phyloP scores from a whole-genome alignment of 1,140 invertebrate species.

The Solenopsis fugax region DNA sequence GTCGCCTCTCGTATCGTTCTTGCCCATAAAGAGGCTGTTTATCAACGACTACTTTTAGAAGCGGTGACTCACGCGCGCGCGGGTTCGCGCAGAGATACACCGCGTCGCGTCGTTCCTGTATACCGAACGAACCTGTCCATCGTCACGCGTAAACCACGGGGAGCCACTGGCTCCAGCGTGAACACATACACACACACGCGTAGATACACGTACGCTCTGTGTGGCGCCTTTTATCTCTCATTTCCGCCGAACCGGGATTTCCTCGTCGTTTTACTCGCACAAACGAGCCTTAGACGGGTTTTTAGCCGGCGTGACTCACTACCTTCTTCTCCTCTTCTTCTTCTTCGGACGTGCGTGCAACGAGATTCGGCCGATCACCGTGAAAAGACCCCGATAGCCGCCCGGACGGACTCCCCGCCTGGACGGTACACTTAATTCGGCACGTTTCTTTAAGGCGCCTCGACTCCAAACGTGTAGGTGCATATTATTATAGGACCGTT shows the following conservation, averaged over 20 bases:
- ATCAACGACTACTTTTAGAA: slow-evolving; percentile 62
- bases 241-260: slow-evolving; percentile 61
- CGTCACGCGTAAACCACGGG: slow-evolving; percentile 30
- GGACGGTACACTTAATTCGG: slow-evolving; percentile 8
- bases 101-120: slow-evolving; percentile 5
- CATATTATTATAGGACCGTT: background rate
- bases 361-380: slow-evolving; percentile 61
- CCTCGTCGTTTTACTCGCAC: slow-evolving; percentile 49
- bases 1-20: slow-evolving; percentile 28
- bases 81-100: slow-evolving; percentile 47
- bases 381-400: slow-evolving; percentile 37
- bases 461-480: background rate
- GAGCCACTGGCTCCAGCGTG: slow-evolving; percentile 27
- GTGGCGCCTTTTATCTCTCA: slow-evolving; percentile 55
- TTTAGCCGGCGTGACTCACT: slow-evolving; percentile 59
- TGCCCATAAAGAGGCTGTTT: slow-evolving; percentile 49
- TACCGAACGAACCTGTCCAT: slow-evolving; percentile 31
- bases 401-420: background rate
- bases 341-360: slow-evolving; percentile 17
- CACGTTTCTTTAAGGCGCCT: slow-evolving; percentile 8
- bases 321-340: slow-evolving; percentile 15
- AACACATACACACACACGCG: background rate
- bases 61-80: slow-evolving; percentile 49
- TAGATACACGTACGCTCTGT: no score
- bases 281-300: slow-evolving; percentile 60